Base-by-base conservation (phyloP, 2,113 vertebrate genomes). In the Zingel zingel region DNA sequence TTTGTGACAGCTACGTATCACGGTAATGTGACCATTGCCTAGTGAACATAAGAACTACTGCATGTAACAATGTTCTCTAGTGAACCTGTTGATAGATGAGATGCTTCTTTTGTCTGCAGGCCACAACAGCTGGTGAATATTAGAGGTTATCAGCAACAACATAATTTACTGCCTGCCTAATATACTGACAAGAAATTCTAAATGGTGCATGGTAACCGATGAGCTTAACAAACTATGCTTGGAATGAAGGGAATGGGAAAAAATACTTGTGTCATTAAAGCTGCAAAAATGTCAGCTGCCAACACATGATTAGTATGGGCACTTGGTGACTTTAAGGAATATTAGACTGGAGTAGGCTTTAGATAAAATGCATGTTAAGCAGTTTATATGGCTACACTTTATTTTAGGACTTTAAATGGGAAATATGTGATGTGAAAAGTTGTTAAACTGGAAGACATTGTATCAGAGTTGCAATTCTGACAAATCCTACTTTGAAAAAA, bases 231-330 rank as follows among this genome's bases (percentile, higher is more conserved):
- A 82, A 53, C 57, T 47, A 47, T 23, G 11, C 12, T 11, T 25
- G 67, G 61, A 67, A 71, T 70, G 16, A 77, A 10, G 54, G 33
- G 25, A 51, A 76, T 63, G 45, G 33, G 25, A 13, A 18, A 18
- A 70, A 84, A 73, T 57, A 50, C 57, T 72, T 73, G 48, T 56
- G 21, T 69, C 74, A 64, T 84, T 76, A 79, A 78, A 68, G 84
- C 61, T 53, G n/a, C 14, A 27, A 23, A 71, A 69, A 67, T 73
- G 63, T 77, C 69, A 48, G 59, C 36, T 23, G 18, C 39, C 27
- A 51, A 56, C 69, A 70, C 36, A 33, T 54, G 71, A 59, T 33
- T 51, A 58, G 33, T 72, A 56, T 59, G 54, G 33, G 43, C 47
- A 80, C 74, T 18, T 14, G 2, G 48, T 81, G 67, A 74, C 74